Evolutionary conservation across 2,888 invertebrate genomes (phyloP), one percentile per base, ranked within the genome.

Genomic region (Clistopyga incitator): DNA sequence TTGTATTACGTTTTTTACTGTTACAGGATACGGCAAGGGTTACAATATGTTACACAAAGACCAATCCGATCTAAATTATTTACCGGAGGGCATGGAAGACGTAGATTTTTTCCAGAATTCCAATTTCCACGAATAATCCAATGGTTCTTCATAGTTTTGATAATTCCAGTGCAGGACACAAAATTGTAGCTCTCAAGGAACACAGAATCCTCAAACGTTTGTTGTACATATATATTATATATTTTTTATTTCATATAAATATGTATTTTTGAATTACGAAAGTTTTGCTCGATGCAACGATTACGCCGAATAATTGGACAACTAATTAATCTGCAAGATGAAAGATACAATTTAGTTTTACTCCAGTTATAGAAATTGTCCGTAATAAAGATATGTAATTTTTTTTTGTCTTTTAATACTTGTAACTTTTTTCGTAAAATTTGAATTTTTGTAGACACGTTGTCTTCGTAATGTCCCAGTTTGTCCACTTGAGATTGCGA

Each of bases 41-140:
- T 96, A 96, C 88, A 96, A 96, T 89, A 93, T 94, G 87, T 88
- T 90, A 50, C 94, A 95, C 79, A 95, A 94, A 88, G 94, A 95
- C 42, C 93, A 94, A 64, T 95, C 95, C 6, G 94, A 95, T 68
- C 91, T 95, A 18, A 93, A 92, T 50, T 97, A 96, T 90, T 94
- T 97, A 95, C 97, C 97, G 8, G 95, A 95, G 87, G 96, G 95
- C 84, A 92, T 96, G 90, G 95, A 96, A 90, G 88, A 95, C 90
- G 91, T 95, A 0, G 93, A 95, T 89, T 96, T 96, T 90, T 96
- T 96, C 84, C 78, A 90, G 38, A 74, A 77, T 67, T 10, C 84
- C 42, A 2, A 3, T 10, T 2, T 10, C 18, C 38, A 64, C 42
- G 8, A 15, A 47, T 75, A 64, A 64, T 38, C 47, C 45, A 34